Evolutionary conservation across 2,888 invertebrate species (phyloP).

Genomic region (Lycaena phlaeas): DNA sequence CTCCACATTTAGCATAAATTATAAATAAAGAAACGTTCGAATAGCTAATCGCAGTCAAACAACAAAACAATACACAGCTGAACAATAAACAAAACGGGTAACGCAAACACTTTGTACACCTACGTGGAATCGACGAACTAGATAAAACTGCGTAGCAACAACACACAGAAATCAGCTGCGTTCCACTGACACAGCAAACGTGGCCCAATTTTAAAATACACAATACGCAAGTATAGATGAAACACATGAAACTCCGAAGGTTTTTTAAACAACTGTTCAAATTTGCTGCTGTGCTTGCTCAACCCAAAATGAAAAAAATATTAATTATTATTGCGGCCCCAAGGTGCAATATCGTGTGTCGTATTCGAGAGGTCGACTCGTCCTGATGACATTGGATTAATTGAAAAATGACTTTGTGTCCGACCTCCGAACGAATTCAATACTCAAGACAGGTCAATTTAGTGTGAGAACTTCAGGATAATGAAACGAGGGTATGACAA

Average conservation of each 20-base stretch:
- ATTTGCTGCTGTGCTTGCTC: constrained; percentile 29
- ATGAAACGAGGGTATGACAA: constrained; percentile 29
- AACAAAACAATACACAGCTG: neutral
- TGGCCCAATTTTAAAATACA: constrained; percentile 33
- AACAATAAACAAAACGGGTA: neutral
- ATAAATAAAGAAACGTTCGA: neutral
- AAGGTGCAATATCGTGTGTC: constrained; percentile 31
- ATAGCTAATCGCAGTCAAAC: neutral
- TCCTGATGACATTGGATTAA: constrained; percentile 63
- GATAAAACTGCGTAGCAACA: constrained; percentile 20
- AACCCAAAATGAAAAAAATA: neutral
- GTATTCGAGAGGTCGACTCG: constrained; percentile 32
- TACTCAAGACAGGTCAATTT: too few relatives aligned
- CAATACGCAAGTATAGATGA: constrained; percentile 11
- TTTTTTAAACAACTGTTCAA: constrained; percentile 49
- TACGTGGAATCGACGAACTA: constrained; percentile 14
- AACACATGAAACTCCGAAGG: too few relatives aligned
- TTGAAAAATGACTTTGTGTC: constrained; percentile 63
- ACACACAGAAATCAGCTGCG: constrained; percentile 36
- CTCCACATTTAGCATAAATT: too few relatives aligned
- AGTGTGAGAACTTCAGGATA: constrained; percentile 34
- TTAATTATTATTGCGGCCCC: constrained; percentile 24
- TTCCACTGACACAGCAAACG: constrained; percentile 31
- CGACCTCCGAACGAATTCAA: constrained; percentile 43
- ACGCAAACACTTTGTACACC: constrained; percentile 9